Conservation (phyloP, 2,113 vertebrate genomes). For the Carassius gibelio region DNA sequence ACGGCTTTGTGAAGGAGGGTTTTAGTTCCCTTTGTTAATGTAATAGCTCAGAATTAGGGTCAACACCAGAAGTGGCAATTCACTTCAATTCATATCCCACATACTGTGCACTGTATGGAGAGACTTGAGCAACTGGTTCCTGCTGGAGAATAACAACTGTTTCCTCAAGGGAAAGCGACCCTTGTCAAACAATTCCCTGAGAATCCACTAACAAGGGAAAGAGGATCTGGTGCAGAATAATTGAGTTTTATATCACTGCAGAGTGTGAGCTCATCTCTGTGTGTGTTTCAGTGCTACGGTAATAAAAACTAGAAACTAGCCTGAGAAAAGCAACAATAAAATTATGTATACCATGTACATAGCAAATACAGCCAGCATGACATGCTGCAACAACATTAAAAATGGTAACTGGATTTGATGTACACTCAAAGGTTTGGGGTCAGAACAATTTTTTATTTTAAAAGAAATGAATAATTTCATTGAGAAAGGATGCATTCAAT, state of each 20-base stretch:
- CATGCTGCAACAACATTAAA: background rate
- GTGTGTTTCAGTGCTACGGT: background rate
- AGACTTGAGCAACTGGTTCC: slow-evolving; percentile 29
- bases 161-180: background rate
- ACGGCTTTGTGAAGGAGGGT: background rate
- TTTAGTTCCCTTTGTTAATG: background rate
- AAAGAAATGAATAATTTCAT: background rate
- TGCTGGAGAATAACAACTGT: background rate
- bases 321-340: background rate
- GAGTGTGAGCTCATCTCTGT: background rate
- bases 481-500: background rate
- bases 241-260: background rate
- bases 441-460: background rate
- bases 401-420: background rate
- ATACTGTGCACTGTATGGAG: slow-evolving; percentile 24
- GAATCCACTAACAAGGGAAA: slow-evolving; percentile 2
- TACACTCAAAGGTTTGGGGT: background rate
- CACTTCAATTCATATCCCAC: slow-evolving; percentile 6
- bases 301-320: background rate
- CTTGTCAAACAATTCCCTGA: background rate
- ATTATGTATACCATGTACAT: background rate
- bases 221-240: background rate
- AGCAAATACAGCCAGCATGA: background rate
- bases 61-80: slow-evolving; percentile 10
- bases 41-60: slow-evolving; percentile 24